Evolutionary conservation across 2,797 vertebrate genomes (phyloP).

Genomic region (Acanthurus tractus): DNA sequence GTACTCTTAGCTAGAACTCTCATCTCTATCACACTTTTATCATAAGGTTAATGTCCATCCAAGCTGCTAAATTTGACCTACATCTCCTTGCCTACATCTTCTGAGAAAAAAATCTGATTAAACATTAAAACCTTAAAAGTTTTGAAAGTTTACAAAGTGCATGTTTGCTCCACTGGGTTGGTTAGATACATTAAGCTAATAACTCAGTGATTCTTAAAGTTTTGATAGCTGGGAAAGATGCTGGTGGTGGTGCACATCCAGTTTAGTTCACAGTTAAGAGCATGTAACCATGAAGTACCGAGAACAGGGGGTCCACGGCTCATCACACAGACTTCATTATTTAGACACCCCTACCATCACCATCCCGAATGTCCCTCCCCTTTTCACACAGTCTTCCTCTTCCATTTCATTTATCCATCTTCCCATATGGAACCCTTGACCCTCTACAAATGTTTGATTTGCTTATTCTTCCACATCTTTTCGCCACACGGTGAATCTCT

Average conservation of each 20-base stretch:
- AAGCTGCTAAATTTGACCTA: conserved; percentile 5
- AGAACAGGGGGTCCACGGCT: conserved; percentile 14
- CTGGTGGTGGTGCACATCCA: conserved; percentile 13
- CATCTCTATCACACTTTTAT: not conserved
- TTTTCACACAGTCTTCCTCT: conserved; percentile 24
- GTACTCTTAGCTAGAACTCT: not conserved
- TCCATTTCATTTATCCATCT: conserved; percentile 52
- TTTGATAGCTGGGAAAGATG: conserved; percentile 34
- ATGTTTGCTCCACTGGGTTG: conserved; percentile 41
- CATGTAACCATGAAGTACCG: conserved; percentile 18
- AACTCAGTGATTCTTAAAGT: conserved; percentile 64
- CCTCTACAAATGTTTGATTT: conserved; percentile 21
- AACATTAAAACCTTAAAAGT: conserved; percentile 71
- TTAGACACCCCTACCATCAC: not conserved
- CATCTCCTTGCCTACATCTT: conserved; percentile 59
- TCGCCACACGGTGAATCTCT: conserved; percentile 22
- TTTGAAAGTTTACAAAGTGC: conserved; percentile 64
- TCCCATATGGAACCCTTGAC: conserved; percentile 39
- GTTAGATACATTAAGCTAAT: conserved; percentile 58
- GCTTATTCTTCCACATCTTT: conserved; percentile 43
- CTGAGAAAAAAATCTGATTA: conserved; percentile 60
- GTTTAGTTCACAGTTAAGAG: conserved; percentile 34
- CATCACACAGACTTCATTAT: conserved; percentile 60
- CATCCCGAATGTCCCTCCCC: conserved; percentile 10
- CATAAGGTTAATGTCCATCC: conserved; percentile 37